Base-by-base conservation (phyloP, 1,140 invertebrate species). In the Plutomurus gul region DNA sequence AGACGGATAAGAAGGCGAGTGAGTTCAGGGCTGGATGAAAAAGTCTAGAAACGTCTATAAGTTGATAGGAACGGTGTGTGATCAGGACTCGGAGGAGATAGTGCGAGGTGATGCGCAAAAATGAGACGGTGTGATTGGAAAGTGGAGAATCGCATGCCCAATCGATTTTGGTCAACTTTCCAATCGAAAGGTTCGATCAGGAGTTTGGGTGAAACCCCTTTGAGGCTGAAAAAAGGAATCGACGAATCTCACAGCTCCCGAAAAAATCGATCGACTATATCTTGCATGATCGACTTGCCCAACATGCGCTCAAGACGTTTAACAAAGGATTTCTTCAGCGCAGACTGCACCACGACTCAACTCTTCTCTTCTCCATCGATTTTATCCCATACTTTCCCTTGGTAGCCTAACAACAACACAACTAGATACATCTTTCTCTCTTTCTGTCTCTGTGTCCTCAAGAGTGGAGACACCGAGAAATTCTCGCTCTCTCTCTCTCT, bases 251-350 rank as follows among this genome's bases (percentile, higher is more conserved):
- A 49, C 25, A 47, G 65, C 71, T 70, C 43, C 75, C 77, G 76
- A 82, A 82, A 82, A 82, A 80, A 84, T 84, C 83, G 81, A 84
- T 84, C 77, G 60, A 82, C 81, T 82, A 80, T 81, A 81, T 82
- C 81, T 84, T 80, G 77, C 75, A 27, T 82, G 79, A 84, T 84
- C 79, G 83, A 82, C 81, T 83, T 83, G 77, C 82, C 78, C 78
- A 82, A 75, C 83, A 82, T 84, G 83, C 83, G 83, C 83, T 78
- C 76, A 79, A 81, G 79, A 79, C 77, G 80, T 46, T 39, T 72
- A 81, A 60, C 33, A 49, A n/a, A 39, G 47, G 73, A 72, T 75
- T 81, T 78, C 82, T 81, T 79, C 56, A 78, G 82, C 82, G 79
- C 79, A 83, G 77, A 76, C 78, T 74, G 70, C 78, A 77, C 47